Conservation (phyloP, 1,140 invertebrate genomes). For the Dendrolimus kikuchii region DNA sequence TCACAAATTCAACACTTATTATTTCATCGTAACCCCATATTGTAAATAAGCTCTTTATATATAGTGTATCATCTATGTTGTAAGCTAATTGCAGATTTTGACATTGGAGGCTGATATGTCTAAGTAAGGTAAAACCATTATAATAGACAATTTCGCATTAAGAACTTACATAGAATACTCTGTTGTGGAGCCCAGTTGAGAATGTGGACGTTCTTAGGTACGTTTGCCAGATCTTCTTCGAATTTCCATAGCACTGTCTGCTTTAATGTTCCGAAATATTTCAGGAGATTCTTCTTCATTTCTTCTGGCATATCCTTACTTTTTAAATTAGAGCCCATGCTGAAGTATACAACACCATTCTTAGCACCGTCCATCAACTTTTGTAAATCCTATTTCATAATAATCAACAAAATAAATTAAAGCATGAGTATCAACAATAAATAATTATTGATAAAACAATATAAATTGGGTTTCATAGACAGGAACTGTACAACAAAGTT, state of each 20-base stretch:
- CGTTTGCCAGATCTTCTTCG: conserved; percentile 53
- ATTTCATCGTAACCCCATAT: too few relatives aligned
- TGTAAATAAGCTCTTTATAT: too few relatives aligned
- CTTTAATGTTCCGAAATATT: conserved; percentile 55
- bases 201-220: conserved; percentile 73
- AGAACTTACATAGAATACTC: conserved; percentile 68
- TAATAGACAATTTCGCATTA: neutral
- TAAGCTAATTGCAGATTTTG: too few relatives aligned
- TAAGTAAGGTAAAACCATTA: too few relatives aligned
- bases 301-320: conserved; percentile 41
- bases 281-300: conserved; percentile 43
- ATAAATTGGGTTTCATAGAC: too few relatives aligned
- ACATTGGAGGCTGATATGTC: too few relatives aligned
- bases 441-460: too few relatives aligned
- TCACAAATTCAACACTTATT: too few relatives aligned
- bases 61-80: too few relatives aligned
- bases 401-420: conserved; percentile 4
- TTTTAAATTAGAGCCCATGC: conserved; percentile 68
- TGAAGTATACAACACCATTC: conserved; percentile 72
- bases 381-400: conserved; percentile 38
- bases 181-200: conserved; percentile 76
- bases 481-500: too few relatives aligned
- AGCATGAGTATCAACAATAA: too few relatives aligned
- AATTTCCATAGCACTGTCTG: conserved; percentile 73
- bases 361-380: conserved; percentile 62